Conservation (phyloP, 2,113 vertebrate genomes). For the Paradoxurus hermaphroditus region DNA sequence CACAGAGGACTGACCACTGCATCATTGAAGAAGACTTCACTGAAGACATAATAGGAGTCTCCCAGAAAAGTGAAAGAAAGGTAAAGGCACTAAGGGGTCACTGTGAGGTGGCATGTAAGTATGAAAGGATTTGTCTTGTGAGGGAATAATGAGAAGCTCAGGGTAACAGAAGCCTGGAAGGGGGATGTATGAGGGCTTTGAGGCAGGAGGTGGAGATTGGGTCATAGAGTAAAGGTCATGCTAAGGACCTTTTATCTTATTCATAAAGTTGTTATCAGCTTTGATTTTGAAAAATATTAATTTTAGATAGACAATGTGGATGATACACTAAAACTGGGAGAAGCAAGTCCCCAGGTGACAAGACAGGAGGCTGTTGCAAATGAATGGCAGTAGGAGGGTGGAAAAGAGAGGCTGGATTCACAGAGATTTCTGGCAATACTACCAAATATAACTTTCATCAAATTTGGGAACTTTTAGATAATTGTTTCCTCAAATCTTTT, state of each 20-base stretch:
- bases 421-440: background rate
- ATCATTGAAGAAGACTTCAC: background rate
- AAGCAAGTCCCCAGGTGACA: background rate
- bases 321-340: background rate
- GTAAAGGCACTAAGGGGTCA: background rate
- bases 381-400: background rate
- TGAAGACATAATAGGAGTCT: background rate
- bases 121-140: background rate
- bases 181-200: background rate
- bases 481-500: background rate
- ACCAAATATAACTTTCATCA: background rate
- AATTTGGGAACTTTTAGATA: background rate
- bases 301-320: background rate
- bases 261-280: background rate
- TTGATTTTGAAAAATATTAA: background rate
- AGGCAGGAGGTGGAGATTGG: background rate
- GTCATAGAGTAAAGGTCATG: background rate
- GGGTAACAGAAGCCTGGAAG: background rate
- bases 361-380: background rate
- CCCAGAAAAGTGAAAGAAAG: background rate
- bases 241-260: background rate
- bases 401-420: background rate
- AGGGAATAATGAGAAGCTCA: background rate
- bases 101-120: background rate
- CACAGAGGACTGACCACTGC: background rate